Percentiles rank a stretch among this genome's conserved stretches.
phyloP scores from a whole-genome alignment of 2,797 vertebrate species.

The Karalla daura region DNA sequence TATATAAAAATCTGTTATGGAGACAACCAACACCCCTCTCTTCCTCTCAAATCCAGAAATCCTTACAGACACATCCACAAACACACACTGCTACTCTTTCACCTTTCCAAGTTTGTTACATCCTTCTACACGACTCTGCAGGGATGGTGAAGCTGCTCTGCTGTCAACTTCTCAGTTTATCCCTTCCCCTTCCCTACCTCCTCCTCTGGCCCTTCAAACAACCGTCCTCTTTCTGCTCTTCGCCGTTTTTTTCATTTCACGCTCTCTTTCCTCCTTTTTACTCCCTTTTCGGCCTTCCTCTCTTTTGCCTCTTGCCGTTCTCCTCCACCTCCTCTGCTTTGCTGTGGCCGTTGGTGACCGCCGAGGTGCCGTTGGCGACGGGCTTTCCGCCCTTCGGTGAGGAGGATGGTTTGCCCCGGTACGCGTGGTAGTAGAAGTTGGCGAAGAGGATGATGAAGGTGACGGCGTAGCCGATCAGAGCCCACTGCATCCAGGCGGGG shows the following conservation, averaged over 20 bases:
- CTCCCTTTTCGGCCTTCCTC: conserved; percentile 92
- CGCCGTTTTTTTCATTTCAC: conserved; percentile 54
- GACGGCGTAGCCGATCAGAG: conserved; percentile 93
- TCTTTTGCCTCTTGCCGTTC: conserved; percentile 90
- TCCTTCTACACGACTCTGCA: conserved; percentile 54
- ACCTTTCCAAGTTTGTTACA: conserved; percentile 56
- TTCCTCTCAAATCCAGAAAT: conserved; percentile 50
- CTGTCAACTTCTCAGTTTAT: conserved; percentile 37
- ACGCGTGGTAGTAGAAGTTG: conserved; percentile 98
- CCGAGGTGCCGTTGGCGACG: conserved; percentile 82
- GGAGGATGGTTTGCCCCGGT: conserved; percentile 87
- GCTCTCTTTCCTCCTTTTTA: conserved; percentile 74
- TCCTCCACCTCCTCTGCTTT: conserved; percentile 85
- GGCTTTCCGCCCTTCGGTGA: conserved; percentile 84
- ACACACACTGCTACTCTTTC: conserved; percentile 59
- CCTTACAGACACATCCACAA: conserved; percentile 61
- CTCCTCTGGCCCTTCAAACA: conserved; percentile 38
- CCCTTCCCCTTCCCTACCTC: conserved; percentile 31
- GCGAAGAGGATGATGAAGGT: conserved; percentile 98
- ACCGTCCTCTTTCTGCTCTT: conserved; percentile 78
- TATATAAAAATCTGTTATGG: conserved; percentile 42
- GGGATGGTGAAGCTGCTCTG: conserved; percentile 42
- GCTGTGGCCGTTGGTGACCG: conserved; percentile 87
- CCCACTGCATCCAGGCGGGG: conserved; percentile 99
- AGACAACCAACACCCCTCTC: conserved; percentile 56